Evolutionary conservation across 2,113 vertebrate species (phyloP).

Genomic region (Columbina picui): DNA sequence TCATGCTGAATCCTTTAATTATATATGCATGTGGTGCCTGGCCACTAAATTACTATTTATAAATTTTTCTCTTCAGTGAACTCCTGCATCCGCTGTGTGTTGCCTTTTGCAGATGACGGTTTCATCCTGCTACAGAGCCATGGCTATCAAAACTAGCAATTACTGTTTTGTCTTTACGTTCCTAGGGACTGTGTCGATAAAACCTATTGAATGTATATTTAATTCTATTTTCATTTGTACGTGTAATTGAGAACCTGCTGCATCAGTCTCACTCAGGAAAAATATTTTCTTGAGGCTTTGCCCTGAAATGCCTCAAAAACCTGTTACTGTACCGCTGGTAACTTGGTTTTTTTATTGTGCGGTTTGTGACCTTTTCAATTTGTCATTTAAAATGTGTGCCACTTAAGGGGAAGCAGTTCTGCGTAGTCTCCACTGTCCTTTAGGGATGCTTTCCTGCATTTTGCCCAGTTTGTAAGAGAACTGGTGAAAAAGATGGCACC

Average conservation of each 20-base stretch:
- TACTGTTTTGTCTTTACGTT: neutral
- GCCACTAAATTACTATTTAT: neutral
- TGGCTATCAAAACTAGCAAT: neutral
- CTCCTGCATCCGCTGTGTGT: rapidly evolving
- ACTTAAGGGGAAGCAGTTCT: neutral
- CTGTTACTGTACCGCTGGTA: neutral
- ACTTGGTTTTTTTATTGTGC: neutral
- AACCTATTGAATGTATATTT: neutral
- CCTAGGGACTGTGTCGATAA: neutral
- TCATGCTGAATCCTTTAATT: neutral
- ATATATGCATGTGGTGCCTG: neutral
- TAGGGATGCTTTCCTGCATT: neutral
- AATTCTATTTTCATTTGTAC: neutral
- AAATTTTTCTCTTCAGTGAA: neutral
- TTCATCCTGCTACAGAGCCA: neutral
- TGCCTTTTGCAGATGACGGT: neutral
- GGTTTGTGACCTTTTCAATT: neutral
- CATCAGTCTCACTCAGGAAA: neutral
- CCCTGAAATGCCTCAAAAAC: neutral
- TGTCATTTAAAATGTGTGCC: neutral
- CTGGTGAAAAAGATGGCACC: neutral
- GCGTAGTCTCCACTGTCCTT: neutral
- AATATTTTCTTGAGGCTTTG: neutral
- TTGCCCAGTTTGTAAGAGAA: neutral
- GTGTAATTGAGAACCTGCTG: neutral